A percentile compares a stretch with the other conserved stretches of the same genome.
Conservation (phyloP, 1,140 invertebrate genomes). For the Heliconius himera region DNA sequence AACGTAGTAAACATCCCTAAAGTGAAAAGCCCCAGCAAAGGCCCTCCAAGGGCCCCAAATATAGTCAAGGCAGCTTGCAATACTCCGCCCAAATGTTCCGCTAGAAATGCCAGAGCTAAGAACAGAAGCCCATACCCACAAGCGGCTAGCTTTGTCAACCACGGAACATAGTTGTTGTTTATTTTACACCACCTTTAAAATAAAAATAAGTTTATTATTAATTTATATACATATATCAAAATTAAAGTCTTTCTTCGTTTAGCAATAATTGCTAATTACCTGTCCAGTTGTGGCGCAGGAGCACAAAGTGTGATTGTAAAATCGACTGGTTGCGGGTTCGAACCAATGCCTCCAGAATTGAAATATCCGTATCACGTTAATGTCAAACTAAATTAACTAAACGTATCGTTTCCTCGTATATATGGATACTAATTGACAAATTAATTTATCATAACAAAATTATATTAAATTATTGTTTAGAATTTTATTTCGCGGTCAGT, state of each 20-base stretch:
- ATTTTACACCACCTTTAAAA: slow-evolving; percentile 61
- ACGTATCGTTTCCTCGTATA: too few relatives aligned
- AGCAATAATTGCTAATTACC: too few relatives aligned
- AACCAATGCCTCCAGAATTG: too few relatives aligned
- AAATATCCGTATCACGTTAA: too few relatives aligned
- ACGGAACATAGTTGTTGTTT: slow-evolving; percentile 53
- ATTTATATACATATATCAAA: too few relatives aligned
- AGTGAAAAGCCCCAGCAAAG: slow-evolving; percentile 92
- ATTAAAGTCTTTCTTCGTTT: too few relatives aligned
- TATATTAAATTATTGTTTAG: not conserved
- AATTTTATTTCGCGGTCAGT: not conserved
- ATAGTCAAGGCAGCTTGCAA: slow-evolving; percentile 93
- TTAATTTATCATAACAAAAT: not conserved
- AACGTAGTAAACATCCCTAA: slow-evolving; percentile 94
- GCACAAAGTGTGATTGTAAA: too few relatives aligned
- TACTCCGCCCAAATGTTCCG: slow-evolving; percentile 90
- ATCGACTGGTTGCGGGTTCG: too few relatives aligned
- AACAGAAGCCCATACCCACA: slow-evolving; percentile 80
- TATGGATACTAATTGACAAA: too few relatives aligned
- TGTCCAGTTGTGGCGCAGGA: too few relatives aligned
- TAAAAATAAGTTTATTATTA: too few relatives aligned
- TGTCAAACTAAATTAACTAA: too few relatives aligned
- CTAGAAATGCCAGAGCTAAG: slow-evolving; percentile 87
- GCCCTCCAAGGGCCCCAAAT: slow-evolving; percentile 94
- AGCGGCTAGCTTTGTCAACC: slow-evolving; percentile 73